Conservation (phyloP, 1,140 invertebrate genomes). For the Nephila pilipes region DNA sequence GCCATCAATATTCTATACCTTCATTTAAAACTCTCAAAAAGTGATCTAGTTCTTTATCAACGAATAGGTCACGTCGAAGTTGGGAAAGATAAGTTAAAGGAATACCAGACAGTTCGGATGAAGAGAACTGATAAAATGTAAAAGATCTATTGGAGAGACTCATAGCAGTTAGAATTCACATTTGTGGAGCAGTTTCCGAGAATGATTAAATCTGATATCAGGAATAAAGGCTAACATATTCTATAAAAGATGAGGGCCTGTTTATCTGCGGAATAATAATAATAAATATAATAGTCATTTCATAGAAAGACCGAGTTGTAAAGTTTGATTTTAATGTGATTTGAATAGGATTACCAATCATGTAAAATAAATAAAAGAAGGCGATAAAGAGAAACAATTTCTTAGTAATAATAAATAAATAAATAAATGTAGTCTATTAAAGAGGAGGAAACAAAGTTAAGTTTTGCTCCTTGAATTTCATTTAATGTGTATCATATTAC, state of each 20-base stretch:
- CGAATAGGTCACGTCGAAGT: constrained; percentile 7
- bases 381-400: too few species aligned
- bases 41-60: constrained; percentile 27
- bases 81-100: constrained; percentile 20
- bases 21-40: neutral
- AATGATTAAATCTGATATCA: constrained; percentile 17
- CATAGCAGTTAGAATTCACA: neutral
- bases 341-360: too few species aligned
- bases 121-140: constrained; percentile 9
- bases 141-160: neutral
- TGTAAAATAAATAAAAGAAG: too few species aligned
- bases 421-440: too few species aligned
- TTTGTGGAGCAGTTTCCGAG: neutral
- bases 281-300: too few species aligned
- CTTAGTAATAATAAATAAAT: too few species aligned
- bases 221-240: neutral
- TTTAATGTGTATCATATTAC: too few species aligned
- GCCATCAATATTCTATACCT: constrained; percentile 19
- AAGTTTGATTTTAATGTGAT: too few species aligned
- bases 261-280: neutral
- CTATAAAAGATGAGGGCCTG: neutral
- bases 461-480: too few species aligned
- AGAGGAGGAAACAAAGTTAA: too few species aligned
- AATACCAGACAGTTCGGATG: neutral
- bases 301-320: too few species aligned